A percentile compares a stretch with the other conserved stretches of the same genome.
These are phyloP conservation scores for Zaprionus nigranus DNA, from an alignment of 1,140 invertebrate species.

Conservation along the genomic window DNA sequence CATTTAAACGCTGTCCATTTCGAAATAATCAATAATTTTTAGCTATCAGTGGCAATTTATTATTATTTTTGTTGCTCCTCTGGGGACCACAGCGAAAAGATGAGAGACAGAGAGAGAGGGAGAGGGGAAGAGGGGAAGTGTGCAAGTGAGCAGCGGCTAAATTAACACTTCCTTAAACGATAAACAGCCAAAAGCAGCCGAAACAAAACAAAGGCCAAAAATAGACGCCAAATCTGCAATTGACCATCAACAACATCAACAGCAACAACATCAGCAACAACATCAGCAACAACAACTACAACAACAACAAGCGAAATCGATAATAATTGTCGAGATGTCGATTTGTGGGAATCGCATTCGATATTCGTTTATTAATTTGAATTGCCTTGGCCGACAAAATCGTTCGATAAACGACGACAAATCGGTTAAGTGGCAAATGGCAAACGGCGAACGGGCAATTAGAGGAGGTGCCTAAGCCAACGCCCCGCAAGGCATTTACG, in stretches of 20 bases:
- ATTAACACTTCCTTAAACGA: conserved; percentile 83
- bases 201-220: conserved; percentile 58
- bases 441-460: conserved; percentile 13
- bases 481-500: conserved; percentile 48
- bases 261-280: background rate
- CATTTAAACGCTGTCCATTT: conserved; percentile 80
- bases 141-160: conserved; percentile 52
- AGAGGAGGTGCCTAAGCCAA: conserved; percentile 42
- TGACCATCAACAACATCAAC: conserved; percentile 28
- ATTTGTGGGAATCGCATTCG: conserved; percentile 42
- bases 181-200: conserved; percentile 49
- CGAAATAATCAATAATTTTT: conserved; percentile 83
- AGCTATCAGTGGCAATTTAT: conserved; percentile 81
- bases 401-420: conserved; percentile 16
- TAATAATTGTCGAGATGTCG: conserved; percentile 29
- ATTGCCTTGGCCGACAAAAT: conserved; percentile 55
- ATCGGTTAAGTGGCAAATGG: conserved; percentile 2
- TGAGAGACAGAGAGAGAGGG: conserved; percentile 6
- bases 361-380: conserved; percentile 80
- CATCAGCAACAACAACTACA: background rate
- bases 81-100: background rate
- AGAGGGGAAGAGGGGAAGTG: conserved; percentile 5
- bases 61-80: conserved; percentile 53
- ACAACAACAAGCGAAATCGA: background rate
- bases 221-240: conserved; percentile 41